Evolutionary conservation across 92 coral and sea anemone species (phyloP).

Genomic region (Epizoanthus scotinus): DNA sequence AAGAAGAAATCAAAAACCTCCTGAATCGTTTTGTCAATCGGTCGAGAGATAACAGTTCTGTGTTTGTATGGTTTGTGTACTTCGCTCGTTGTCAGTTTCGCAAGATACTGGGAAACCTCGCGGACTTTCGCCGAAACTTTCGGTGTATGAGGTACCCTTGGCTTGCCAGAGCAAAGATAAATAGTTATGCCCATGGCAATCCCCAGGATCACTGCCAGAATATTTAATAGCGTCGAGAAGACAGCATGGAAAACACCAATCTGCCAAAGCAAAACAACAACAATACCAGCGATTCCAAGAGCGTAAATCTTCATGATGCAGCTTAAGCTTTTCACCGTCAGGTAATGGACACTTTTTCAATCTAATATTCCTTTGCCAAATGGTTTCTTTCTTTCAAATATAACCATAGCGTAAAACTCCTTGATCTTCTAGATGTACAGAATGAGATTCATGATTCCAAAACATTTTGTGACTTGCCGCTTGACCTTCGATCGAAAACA

Average conservation of each 20-base stretch:
- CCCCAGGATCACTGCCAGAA: constrained; percentile 74
- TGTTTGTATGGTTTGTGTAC: constrained; percentile 84
- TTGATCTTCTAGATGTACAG: not conserved
- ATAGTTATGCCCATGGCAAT: constrained; percentile 76
- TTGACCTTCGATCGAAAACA: not conserved
- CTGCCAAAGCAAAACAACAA: constrained; percentile 68
- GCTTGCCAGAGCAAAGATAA: constrained; percentile 82
- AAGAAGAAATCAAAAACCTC: constrained; percentile 93
- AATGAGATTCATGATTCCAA: not conserved
- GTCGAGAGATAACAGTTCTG: constrained; percentile 75
- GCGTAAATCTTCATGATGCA: constrained; percentile 57
- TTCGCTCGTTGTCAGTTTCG: constrained; percentile 65
- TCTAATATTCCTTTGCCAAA: not conserved
- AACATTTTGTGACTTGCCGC: not conserved
- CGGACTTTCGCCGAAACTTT: constrained; percentile 61
- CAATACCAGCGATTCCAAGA: constrained; percentile 42
- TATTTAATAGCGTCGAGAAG: constrained; percentile 55
- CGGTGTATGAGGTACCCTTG: constrained; percentile 73
- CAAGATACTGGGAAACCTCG: constrained; percentile 75
- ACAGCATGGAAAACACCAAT: constrained; percentile 79
- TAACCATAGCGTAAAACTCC: not conserved
- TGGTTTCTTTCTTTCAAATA: not conserved
- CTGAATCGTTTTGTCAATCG: constrained; percentile 91
- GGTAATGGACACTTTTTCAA: not conserved
- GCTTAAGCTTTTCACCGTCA: not conserved